These are phyloP conservation scores for Struthidea cinerea DNA, from an alignment of 2,113 vertebrate species.

Conservation along the genomic window DNA sequence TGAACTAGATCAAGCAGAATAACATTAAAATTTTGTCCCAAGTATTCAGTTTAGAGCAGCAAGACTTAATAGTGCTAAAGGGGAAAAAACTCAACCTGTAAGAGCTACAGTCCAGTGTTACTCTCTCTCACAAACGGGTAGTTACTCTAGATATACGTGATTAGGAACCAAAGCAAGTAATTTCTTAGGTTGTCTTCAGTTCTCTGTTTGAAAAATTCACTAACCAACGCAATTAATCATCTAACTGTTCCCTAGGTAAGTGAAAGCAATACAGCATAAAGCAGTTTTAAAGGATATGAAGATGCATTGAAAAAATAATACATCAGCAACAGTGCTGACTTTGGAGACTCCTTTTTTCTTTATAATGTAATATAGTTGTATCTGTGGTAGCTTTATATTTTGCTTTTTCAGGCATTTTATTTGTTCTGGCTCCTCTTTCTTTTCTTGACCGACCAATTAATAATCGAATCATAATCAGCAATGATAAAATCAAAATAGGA, in stretches of 20 bases:
- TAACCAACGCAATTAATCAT: neutral
- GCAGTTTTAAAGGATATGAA: neutral
- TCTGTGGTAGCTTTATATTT: neutral
- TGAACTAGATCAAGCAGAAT: neutral
- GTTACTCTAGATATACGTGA: neutral
- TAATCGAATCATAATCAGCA: neutral
- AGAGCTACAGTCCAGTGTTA: neutral
- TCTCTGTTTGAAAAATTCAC: neutral
- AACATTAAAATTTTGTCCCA: neutral
- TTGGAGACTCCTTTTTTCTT: neutral
- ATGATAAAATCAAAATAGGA: neutral
- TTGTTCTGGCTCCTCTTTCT: neutral
- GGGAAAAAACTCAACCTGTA: rapidly evolving
- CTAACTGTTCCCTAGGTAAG: neutral
- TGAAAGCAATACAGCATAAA: neutral
- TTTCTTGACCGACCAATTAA: neutral
- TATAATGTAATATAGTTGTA: neutral
- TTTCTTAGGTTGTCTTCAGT: neutral
- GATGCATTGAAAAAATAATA: neutral
- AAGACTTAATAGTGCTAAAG: neutral
- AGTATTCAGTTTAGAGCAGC: neutral
- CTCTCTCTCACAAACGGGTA: neutral
- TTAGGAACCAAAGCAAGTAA: neutral
- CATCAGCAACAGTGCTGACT: neutral
- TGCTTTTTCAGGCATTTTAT: neutral